Conservation (phyloP, 2,888 invertebrate genomes). For the Mylabris sibirica region DNA sequence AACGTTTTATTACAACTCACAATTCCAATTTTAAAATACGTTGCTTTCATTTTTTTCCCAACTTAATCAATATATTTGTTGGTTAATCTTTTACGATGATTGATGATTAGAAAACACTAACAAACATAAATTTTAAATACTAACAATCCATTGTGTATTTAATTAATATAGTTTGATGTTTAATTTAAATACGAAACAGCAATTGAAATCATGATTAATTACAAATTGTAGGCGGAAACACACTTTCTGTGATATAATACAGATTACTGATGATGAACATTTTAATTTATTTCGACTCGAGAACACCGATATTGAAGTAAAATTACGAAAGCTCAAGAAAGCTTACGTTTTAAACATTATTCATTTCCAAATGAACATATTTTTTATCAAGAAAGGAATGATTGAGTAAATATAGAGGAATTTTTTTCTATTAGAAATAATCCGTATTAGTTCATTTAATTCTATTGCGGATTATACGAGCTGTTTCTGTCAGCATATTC, state of each 20-base stretch:
- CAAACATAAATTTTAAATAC: neutral
- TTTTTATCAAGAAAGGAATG: too few relatives aligned
- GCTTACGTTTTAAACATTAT: too few relatives aligned
- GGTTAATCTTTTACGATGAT: neutral
- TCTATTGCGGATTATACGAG: neutral
- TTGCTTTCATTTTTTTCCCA: neutral
- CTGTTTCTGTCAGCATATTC: neutral
- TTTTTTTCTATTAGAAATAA: too few relatives aligned
- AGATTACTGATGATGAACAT: neutral
- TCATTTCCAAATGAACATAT: too few relatives aligned
- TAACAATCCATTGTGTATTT: neutral
- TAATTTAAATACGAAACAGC: neutral
- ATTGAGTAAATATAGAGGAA: too few relatives aligned
- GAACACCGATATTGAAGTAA: too few relatives aligned
- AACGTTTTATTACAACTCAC: neutral
- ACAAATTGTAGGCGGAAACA: neutral
- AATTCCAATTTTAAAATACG: neutral
- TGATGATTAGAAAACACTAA: constrained; percentile 2
- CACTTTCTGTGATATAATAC: neutral
- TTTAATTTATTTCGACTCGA: too few relatives aligned
- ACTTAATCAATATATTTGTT: neutral
- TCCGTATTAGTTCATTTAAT: neutral
- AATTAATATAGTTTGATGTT: neutral
- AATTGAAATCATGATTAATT: neutral
- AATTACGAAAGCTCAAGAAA: too few relatives aligned